Conservation (phyloP, 53 echinoderm and acorn worm genomes). For the Mesocentrotus franciscanus region DNA sequence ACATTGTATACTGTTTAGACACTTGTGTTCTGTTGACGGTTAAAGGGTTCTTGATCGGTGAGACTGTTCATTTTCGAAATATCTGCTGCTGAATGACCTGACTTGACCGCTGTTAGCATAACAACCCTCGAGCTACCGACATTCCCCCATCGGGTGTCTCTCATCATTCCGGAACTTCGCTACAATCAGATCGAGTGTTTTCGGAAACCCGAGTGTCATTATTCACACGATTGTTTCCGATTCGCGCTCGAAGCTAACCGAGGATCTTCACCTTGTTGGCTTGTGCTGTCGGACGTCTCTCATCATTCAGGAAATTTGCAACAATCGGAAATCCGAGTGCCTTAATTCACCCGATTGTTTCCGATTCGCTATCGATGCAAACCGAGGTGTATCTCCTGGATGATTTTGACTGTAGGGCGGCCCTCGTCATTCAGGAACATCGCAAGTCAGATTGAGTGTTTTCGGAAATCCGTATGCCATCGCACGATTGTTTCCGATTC, state of each 20-base stretch:
- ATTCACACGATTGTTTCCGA: conserved; percentile 43
- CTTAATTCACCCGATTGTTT: conserved; percentile 4
- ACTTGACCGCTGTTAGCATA: conserved; percentile 40
- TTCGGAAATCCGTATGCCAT: too few relatives aligned
- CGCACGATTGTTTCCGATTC: not conserved
- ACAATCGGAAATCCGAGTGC: conserved; percentile 36
- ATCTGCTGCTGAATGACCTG: conserved; percentile 21
- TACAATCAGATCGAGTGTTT: not conserved
- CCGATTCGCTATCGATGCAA: not conserved
- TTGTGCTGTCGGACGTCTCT: not conserved
- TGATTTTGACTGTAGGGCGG: not conserved
- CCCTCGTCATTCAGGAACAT: not conserved
- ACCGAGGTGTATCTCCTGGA: not conserved
- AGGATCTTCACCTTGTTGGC: not conserved
- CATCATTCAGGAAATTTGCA: conserved; percentile 14
- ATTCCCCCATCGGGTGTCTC: conserved; percentile 18
- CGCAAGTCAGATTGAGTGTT: too few relatives aligned
- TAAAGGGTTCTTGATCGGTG: not conserved
- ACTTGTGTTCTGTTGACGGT: conserved; percentile 8
- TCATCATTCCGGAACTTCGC: conserved; percentile 24
- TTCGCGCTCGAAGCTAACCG: not conserved
- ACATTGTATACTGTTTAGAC: conserved; percentile 3
- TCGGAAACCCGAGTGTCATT: conserved; percentile 4
- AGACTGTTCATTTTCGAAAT: conserved; percentile 27
- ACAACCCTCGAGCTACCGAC: not conserved